Conservation (phyloP, 2,797 vertebrate species). For the Meda fulgida region DNA sequence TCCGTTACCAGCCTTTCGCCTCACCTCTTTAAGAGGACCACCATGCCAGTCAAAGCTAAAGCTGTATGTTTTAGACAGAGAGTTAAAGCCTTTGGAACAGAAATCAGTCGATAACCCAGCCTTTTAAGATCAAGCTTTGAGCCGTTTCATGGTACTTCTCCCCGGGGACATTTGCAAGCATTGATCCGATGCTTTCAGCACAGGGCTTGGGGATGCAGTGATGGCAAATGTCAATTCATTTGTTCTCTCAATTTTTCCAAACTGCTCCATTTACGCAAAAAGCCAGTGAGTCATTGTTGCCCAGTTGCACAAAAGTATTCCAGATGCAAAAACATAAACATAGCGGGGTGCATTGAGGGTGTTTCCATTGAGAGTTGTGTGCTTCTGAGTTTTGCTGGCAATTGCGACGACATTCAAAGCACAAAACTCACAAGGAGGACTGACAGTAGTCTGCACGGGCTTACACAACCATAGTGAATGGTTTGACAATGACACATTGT, state of each 20-base stretch:
- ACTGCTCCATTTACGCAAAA: conserved; percentile 59
- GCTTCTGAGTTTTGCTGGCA: conserved; percentile 7
- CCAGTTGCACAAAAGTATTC: conserved; percentile 45
- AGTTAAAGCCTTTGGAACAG: conserved; percentile 68
- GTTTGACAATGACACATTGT: background rate
- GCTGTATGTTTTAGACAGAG: conserved; percentile 58
- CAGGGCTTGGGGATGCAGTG: conserved; percentile 62
- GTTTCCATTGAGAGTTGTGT: conserved; percentile 22
- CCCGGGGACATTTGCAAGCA: conserved; percentile 70
- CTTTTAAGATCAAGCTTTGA: conserved; percentile 75
- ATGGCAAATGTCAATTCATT: conserved; percentile 69
- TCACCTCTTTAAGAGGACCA: conserved; percentile 56
- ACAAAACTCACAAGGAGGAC: conserved; percentile 17
- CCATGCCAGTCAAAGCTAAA: conserved; percentile 67
- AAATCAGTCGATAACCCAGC: conserved; percentile 76
- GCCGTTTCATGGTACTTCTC: conserved; percentile 71
- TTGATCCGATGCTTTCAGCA: conserved; percentile 73
- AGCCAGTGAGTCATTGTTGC: conserved; percentile 59
- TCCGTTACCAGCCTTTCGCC: conserved; percentile 55
- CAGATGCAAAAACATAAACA: conserved; percentile 47
- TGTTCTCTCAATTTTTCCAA: conserved; percentile 63
- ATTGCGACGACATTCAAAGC: conserved; percentile 16
- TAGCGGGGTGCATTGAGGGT: background rate
- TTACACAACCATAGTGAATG: conserved; percentile 18
- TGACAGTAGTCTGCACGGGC: conserved; percentile 26